phyloP scores from a whole-genome alignment of 2,113 vertebrate species.

The Hassar affinis region DNA sequence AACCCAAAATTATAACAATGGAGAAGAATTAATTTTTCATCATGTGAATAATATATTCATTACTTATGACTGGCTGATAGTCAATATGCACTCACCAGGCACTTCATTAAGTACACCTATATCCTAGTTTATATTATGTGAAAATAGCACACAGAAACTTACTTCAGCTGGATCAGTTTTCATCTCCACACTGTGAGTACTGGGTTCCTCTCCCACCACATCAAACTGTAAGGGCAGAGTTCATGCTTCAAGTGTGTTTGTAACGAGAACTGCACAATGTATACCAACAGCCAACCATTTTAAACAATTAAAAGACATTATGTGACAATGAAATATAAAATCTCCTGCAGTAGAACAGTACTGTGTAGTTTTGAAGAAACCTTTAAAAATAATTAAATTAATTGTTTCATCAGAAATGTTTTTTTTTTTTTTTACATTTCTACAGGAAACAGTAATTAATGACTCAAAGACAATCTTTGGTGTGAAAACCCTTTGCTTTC shows the following conservation, averaged over 20 bases:
- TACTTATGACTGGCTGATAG: background rate
- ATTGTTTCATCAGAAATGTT: background rate
- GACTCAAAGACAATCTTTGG: background rate
- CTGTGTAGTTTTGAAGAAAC: background rate
- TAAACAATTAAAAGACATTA: background rate
- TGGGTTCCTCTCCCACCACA: constrained; percentile 47
- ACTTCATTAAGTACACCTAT: too few relatives aligned
- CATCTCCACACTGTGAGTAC: constrained; percentile 59
- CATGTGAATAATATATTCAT: background rate
- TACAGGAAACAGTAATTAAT: background rate
- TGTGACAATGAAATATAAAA: background rate
- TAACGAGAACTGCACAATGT: background rate
- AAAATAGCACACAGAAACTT: constrained; percentile 45
- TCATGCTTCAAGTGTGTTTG: background rate
- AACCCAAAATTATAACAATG: background rate
- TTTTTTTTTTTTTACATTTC: background rate
- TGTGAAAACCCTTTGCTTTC: background rate
- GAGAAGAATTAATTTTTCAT: background rate
- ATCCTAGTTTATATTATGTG: background rate
- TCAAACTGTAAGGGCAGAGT: constrained; percentile 41
- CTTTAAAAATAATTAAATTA: background rate
- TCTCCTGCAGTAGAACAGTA: background rate
- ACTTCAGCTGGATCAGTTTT: constrained; percentile 60
- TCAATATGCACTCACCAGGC: too few relatives aligned
- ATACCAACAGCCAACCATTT: background rate